Evolutionary conservation across 2,113 vertebrate genomes (phyloP), one percentile per base, ranked within the genome.

Genomic region (Dolichallabes microphthalmus): DNA sequence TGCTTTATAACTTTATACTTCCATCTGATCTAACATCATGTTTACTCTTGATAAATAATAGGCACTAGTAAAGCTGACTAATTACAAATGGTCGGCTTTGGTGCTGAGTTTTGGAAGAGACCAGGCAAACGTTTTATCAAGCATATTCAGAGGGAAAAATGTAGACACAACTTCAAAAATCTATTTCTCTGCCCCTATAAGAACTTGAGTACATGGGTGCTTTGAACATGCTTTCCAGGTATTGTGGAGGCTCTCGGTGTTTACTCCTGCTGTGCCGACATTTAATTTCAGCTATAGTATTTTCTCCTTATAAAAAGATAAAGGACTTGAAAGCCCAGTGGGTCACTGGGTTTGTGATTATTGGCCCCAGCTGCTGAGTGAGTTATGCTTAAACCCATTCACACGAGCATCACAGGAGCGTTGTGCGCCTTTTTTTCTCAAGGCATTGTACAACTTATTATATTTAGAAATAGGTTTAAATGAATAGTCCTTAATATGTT

Each of bases 141-240:
- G 10, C 10, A 32, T 57, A 32, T 25, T 32, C 13, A 58, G 9
- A 22, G 12, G 52, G 22, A 75, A 75, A 68, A 71, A 79, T 78
- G 12, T 58, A 86, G 81, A 77, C 11, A 82, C 73, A 86, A 19
- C 32, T 74, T 82, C 32, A 85, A 85, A 63, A 80, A 57, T 82
- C 82, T 79, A 39, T 39, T 75, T 85, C 22, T 27, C 25, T 50
- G 5, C 30, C 57, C 55, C 5, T 85, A 57, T 85, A 66, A 85
- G 39, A 87, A 69, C 35, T 71, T 61, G 52, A 45, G 71, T 85
- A 86, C 86, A 77, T 61, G 60, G 45, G 63, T 85, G 88, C 86
- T 87, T 89, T 89, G 86, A 87, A 80, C 86, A 81, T 69, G 17
- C 76, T 52, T 76, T 75, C 75, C 80, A 83, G 86, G 73, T 85